Evolutionary conservation across 2,113 vertebrate species (phyloP).

Genomic region (Numida meleagris): DNA sequence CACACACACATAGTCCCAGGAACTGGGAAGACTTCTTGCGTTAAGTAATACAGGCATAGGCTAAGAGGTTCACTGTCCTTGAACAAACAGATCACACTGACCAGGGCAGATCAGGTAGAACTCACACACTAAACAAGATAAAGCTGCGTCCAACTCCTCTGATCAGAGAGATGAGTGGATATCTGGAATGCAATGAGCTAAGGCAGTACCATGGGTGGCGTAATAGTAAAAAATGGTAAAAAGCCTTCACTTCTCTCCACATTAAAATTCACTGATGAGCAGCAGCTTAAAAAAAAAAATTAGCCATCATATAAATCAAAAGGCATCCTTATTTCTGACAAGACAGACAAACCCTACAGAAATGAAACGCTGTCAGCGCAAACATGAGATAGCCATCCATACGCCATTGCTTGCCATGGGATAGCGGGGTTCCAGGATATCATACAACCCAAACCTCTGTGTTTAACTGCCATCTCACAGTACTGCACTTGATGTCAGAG

Average conservation of each 20-base stretch:
- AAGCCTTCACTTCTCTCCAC: constrained; percentile 9
- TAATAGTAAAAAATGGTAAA: background rate
- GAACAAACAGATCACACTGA: background rate
- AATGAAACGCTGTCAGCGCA: rapidly evolving
- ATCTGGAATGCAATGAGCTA: constrained; percentile 8
- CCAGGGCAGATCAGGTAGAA: background rate
- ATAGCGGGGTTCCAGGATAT: background rate
- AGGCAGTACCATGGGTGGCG: background rate
- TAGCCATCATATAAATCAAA: background rate
- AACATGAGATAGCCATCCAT: background rate
- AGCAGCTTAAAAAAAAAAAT: constrained; percentile 2
- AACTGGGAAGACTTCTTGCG: background rate
- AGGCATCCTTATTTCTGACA: constrained; percentile 12
- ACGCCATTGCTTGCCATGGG: background rate
- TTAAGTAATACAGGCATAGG: background rate
- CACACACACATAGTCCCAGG: rapidly evolving
- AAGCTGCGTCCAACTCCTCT: background rate
- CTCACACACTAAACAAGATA: background rate
- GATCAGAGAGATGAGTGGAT: background rate
- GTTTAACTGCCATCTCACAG: background rate
- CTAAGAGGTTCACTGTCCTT: background rate
- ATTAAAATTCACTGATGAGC: background rate
- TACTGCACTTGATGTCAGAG: background rate
- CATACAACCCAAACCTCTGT: background rate
- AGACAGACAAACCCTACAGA: background rate